These are phyloP conservation scores for Platalea minor DNA, from an alignment of 2,797 vertebrate genomes.

Conservation along the genomic window DNA sequence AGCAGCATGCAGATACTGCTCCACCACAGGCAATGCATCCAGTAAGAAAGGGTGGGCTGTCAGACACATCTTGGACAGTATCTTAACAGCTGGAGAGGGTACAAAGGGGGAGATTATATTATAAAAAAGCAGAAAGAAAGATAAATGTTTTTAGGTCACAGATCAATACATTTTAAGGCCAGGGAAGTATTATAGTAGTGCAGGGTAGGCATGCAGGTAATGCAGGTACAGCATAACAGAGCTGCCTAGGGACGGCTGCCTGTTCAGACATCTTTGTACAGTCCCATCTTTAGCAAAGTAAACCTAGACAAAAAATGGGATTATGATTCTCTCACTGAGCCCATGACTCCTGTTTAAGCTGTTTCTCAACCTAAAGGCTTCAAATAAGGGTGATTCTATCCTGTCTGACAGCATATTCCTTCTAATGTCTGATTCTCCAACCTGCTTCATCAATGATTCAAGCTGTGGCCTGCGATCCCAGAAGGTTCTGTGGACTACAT, in stretches of 20 bases:
- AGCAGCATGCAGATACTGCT: neutral
- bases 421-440: neutral
- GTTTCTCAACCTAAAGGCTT: neutral
- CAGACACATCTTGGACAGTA: neutral
- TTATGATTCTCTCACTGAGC: neutral
- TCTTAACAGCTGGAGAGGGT: neutral
- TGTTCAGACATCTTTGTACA: neutral
- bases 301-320: neutral
- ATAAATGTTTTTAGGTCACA: neutral
- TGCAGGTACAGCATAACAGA: neutral
- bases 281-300: neutral
- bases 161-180: neutral
- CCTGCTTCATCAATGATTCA: neutral
- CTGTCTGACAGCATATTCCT: neutral
- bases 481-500: neutral
- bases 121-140: neutral
- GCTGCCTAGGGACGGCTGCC: accelerated
- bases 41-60: neutral
- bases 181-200: neutral
- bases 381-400: neutral
- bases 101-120: neutral
- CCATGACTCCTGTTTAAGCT: neutral
- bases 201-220: neutral
- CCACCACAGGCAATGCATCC: neutral
- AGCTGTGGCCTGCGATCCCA: neutral